Percentiles rank a stretch among this genome's conserved stretches.
Conservation (phyloP, 2,888 invertebrate species). For the Drosophila meridiana region DNA sequence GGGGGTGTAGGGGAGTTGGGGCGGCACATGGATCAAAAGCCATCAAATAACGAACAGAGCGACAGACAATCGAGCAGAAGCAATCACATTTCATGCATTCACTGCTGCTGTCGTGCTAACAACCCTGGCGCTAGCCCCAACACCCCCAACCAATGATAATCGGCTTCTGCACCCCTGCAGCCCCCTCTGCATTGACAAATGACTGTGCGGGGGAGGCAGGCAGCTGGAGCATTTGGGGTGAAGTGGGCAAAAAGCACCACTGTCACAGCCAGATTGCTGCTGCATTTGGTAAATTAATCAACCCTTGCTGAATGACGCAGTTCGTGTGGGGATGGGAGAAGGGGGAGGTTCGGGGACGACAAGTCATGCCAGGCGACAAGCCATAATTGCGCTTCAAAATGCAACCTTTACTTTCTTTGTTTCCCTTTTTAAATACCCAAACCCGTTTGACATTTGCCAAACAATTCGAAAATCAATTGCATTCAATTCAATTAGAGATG, state of each 20-base stretch:
- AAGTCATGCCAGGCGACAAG: constrained; percentile 50
- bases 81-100: constrained; percentile 66
- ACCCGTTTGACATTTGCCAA: constrained; percentile 14
- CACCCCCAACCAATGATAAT: constrained; percentile 11
- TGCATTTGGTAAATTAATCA: constrained; percentile 73
- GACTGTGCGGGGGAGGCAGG: constrained; percentile 8
- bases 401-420: constrained; percentile 37
- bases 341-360: background rate
- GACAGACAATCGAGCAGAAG: constrained; percentile 39
- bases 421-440: constrained; percentile 16
- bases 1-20: background rate
- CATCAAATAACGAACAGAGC: constrained; percentile 39
- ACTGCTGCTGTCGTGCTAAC: constrained; percentile 29
- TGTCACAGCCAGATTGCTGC: constrained; percentile 51
- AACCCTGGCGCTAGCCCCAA: constrained; percentile 24
- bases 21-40: constrained; percentile 63
- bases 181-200: constrained; percentile 37
- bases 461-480: constrained; percentile 68
- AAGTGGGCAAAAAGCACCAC: constrained; percentile 29
- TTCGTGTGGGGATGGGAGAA: background rate
- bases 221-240: background rate
- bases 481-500: constrained; percentile 66
- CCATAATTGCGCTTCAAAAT: constrained; percentile 71
- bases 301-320: constrained; percentile 56
- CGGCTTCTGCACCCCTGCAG: background rate